phyloP scores from a whole-genome alignment of 2,113 vertebrate species.

The Pterocles orientalis region DNA sequence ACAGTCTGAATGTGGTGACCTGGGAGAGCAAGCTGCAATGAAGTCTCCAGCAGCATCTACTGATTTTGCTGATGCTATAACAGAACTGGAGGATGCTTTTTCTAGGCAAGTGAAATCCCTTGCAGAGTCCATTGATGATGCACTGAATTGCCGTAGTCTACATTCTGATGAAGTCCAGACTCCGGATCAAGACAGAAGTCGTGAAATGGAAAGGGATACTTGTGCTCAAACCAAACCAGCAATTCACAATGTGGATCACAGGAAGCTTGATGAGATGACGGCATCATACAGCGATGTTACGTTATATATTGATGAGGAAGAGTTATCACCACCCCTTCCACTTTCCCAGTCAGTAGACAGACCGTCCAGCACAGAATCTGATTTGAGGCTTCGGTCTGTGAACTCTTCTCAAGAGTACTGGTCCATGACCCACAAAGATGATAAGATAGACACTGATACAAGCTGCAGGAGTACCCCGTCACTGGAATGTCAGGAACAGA shows the following conservation, averaged over 20 bases:
- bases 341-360: conserved; percentile 85
- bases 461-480: conserved; percentile 94
- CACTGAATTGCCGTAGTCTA: conserved; percentile 92
- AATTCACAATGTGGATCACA: conserved; percentile 78
- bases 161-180: conserved; percentile 84
- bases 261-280: conserved; percentile 92
- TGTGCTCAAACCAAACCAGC: conserved; percentile 77
- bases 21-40: conserved; percentile 79
- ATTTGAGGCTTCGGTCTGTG: conserved; percentile 83
- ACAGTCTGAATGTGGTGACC: conserved; percentile 82
- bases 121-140: conserved; percentile 96
- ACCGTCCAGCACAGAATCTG: conserved; percentile 86
- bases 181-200: conserved; percentile 72
- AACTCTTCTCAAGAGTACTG: conserved; percentile 90
- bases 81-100: conserved; percentile 95
- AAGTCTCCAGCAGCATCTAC: conserved; percentile 83
- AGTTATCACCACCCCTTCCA: conserved; percentile 90
- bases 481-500: conserved; percentile 88
- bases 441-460: conserved; percentile 89
- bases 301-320: conserved; percentile 95
- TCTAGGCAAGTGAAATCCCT: conserved; percentile 96
- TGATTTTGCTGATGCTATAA: conserved; percentile 92
- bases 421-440: conserved; percentile 90
- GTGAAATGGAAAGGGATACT: conserved; percentile 80
- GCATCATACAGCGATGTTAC: conserved; percentile 97